Conservation (phyloP, 92 coral and sea anemone genomes). For the Palythoa grandiflora region DNA sequence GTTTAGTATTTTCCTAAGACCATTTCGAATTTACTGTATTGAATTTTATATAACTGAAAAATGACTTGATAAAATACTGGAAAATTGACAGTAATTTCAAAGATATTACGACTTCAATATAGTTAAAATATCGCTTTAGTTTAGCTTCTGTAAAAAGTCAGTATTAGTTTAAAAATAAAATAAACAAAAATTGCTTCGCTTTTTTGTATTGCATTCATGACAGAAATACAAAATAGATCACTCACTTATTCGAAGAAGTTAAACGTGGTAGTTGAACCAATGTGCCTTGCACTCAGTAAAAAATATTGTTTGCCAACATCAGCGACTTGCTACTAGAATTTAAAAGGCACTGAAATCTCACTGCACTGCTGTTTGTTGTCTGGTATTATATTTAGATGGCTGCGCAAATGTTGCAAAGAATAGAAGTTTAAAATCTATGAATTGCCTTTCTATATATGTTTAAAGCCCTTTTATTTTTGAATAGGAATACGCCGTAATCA, state of each 20-base stretch:
- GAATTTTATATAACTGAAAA: background rate
- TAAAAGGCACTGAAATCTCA: slow-evolving; percentile 11
- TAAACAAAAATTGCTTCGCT: background rate
- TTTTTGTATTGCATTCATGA: background rate
- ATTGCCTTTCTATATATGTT: slow-evolving; percentile 31
- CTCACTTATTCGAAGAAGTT: background rate
- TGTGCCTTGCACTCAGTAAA: background rate
- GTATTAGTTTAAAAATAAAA: background rate
- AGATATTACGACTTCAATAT: background rate
- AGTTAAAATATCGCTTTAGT: background rate
- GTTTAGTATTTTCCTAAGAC: background rate
- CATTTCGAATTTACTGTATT: background rate
- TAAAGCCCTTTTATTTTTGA: slow-evolving; percentile 8
- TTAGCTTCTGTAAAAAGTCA: background rate
- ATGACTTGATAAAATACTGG: background rate
- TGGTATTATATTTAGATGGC: slow-evolving; percentile 39
- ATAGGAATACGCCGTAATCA: slow-evolving; percentile 24
- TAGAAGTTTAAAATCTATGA: slow-evolving; percentile 15
- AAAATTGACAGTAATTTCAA: background rate
- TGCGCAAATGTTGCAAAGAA: slow-evolving; percentile 45
- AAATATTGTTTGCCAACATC: slow-evolving; percentile 19
- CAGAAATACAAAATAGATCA: background rate
- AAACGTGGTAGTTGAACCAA: background rate
- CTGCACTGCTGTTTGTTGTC: background rate
- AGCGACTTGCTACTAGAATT: background rate